Evolutionary conservation across 2,797 vertebrate genomes (phyloP), one percentile per base, ranked within the genome.

Genomic region (Pangasius macronema): DNA sequence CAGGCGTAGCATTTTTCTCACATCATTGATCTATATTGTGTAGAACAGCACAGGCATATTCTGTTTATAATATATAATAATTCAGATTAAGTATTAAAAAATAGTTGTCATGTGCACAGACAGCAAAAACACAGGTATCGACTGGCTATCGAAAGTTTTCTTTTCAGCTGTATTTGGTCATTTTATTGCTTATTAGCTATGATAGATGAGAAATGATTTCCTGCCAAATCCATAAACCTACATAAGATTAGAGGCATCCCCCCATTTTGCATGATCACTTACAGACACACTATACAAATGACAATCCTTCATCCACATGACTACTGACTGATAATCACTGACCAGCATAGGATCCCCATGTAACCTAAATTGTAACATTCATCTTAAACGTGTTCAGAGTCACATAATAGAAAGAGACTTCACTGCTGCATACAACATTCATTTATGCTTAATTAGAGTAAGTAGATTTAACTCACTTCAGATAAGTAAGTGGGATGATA

Each of bases 401-500:
- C 33, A 22, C 14, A 33, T 42, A n/a, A 72, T 70, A 81, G 49
- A 57, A 57, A 39, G 13, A 7, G 27, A 72, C 82, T 53, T 57
- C 18, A 59, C 63, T 59, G 77, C 39, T 24, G 65, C 51, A 46
- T 9, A 49, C 61, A 59, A 10, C 4, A 22, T 39, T 72, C 42
- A 22, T 75, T 63, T 39, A 63, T 63, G 76, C 24, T 55, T 85
- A 82, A 85, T 82, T 36, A 67, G 30, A 20, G 10, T 65, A 82
- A 85, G 73, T 68, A 76, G 70, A 36, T 76, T 51, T 76, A 82
- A 70, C 68, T 73, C 93, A 88, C 39, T 68, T 55, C 87, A 91
- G 93, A 94, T 92, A 92, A 92, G 90, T 93, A 90, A 93, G 90
- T 91, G 88, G 89, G 91, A 63, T 42, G 16, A 85, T 57, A 77